Base-by-base conservation (phyloP, 2,797 vertebrate species). In the Jordanella pulchra region DNA sequence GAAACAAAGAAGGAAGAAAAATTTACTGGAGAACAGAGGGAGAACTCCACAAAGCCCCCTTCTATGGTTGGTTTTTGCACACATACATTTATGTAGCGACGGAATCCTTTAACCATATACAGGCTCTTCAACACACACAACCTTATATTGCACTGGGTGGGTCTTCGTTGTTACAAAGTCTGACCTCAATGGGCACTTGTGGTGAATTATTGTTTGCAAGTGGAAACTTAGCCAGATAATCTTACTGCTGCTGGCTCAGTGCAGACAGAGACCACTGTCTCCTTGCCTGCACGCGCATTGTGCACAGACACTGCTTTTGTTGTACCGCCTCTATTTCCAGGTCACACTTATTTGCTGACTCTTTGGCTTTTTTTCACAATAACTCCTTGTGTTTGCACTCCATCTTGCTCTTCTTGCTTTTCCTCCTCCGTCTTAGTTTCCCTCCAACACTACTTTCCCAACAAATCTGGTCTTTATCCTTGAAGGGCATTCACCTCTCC, bases 191-290 rank as follows among this genome's bases (percentile, higher is more conserved):
- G 78, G 89, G 87, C 89, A 92, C 90, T 93, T 92, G 89, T 93
- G 87, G 87, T 92, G 93, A 95, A 94, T 94, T 94, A 94, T 93
- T 94, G 92, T 95, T 93, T 89, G 89, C 42, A 77, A 93, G 90
- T 94, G 93, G 94, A 95, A 95, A 95, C 93, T 93, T 94, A 92
- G 93, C 92, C 86, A 87, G 84, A 89, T 87, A 86, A 90, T 89
- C 88, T 90, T 80, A 56, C 77, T 63, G 85, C 83, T 87, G 88
- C 90, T 89, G 85, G 92, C 89, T 91, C 91, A 92, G 87, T 86
- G 85, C 92, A 93, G 92, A 94, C 88, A 90, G 93, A 94, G 92
- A 91, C 85, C 88, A 91, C 87, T 92, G 91, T 94, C 89, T 90
- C 74, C 80, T 72, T 67, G 79, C 79, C 67, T 75, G 4, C 21